These are phyloP conservation scores for Amorpha juglandis DNA, from an alignment of 2,888 invertebrate genomes.

Conservation along the genomic window DNA sequence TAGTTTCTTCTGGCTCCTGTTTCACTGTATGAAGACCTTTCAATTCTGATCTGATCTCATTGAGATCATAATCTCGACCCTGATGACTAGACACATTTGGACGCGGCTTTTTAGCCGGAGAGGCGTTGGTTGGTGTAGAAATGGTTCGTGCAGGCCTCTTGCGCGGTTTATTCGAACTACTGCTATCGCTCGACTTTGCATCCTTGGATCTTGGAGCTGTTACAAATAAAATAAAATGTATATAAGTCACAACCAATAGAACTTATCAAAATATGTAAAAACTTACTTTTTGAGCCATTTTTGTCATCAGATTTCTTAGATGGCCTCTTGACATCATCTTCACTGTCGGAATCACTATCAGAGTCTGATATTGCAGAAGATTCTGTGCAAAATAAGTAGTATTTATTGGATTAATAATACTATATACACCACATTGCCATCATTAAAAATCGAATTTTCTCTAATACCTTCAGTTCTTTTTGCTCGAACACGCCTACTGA, in stretches of 20 bases:
- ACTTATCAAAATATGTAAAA: not conserved
- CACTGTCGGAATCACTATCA: conserved; percentile 82
- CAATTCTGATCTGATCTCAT: conserved; percentile 92
- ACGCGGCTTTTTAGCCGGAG: conserved; percentile 70
- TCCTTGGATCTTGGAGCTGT: conserved; percentile 70
- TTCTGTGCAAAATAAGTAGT: conserved; percentile 50
- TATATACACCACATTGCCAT: not conserved
- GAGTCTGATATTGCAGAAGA: conserved; percentile 75
- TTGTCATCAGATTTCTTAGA: conserved; percentile 74
- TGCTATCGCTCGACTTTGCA: conserved; percentile 72
- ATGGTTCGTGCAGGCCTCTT: conserved; percentile 68
- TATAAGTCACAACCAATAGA: not conserved
- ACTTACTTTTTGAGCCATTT: conserved; percentile 63
- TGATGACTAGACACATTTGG: conserved; percentile 57
- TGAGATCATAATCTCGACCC: conserved; percentile 91
- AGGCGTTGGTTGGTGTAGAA: conserved; percentile 62
- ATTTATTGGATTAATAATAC: not conserved
- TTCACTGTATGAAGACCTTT: conserved; percentile 88
- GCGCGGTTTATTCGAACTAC: conserved; percentile 71
- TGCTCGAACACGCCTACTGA: conserved; percentile 67
- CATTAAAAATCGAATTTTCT: conserved; percentile 22
- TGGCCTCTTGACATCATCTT: conserved; percentile 72
- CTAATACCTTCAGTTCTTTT: conserved; percentile 72
- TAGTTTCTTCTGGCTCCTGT: conserved; percentile 70
- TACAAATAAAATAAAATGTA: conserved; percentile 32